Base-by-base conservation (phyloP, 2,888 invertebrate genomes). In the Notocelia uddmanniana region DNA sequence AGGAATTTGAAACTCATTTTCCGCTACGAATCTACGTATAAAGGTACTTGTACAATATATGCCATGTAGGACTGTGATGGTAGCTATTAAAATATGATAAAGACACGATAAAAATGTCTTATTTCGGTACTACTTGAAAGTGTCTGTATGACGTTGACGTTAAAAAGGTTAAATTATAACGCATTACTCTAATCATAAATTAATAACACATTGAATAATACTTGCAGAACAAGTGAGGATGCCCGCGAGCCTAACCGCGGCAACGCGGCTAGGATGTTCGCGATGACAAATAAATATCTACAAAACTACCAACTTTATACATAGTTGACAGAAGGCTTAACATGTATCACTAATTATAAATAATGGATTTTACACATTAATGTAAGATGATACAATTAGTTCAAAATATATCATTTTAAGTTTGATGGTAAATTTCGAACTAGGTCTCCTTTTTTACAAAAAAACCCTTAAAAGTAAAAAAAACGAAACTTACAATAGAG, bases 161-260 rank as follows among this genome's bases (percentile, higher is more conserved):
- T 79, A 81, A 75, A 72, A 45, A 67, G 67, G 78, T 76, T 69
- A 76, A 79, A 81, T 77, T 77, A 75, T 81, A 83, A 84, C 75
- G 82, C 76, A 81, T 86, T 89, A 90, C 73, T 79, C 87, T 90
- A 91, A 76, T 83, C 84, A 90, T 90, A 91, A 90, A 90, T 90
- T 89, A 90, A 87, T 90, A 90, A 91, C 90, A 90, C 87, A 88
- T 77, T 86, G 85, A 80, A 85, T 91, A 91, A 91, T 91, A 91
- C 90, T 89, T 87, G 81, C 80, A 83, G 82, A 81, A 81, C 82
- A 83, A 84, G 82, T 81, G 81, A 83, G 79, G 82, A 76, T 34
- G 57, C 19, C 45, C 48, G 26, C 55, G 45, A 62, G 31, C 55
- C 15, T 52, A 6, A 19, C 60, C 26, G 60, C 62, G 31, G 10